Evolutionary conservation across 2,797 vertebrate species (phyloP).

Genomic region (Halcyon leucocephala): DNA sequence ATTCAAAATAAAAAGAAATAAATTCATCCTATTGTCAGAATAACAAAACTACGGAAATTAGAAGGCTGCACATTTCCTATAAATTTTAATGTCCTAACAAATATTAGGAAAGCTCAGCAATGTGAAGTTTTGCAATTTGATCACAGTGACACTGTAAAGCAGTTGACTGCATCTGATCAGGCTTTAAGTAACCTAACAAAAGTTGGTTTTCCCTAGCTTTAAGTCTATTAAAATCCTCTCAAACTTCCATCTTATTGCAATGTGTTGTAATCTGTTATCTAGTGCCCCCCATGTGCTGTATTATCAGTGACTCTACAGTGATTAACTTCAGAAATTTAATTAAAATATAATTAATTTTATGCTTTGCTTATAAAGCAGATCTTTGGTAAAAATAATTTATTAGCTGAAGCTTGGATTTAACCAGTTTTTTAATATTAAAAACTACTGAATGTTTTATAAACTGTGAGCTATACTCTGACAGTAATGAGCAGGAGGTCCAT

Average conservation of each 20-base stretch:
- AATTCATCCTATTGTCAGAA: background rate
- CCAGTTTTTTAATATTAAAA: background rate
- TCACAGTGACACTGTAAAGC: background rate
- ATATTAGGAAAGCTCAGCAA: background rate
- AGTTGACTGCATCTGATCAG: background rate
- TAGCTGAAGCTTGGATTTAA: background rate
- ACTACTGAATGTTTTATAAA: background rate
- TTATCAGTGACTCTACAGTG: background rate
- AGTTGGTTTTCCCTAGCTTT: background rate
- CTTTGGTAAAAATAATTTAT: conserved; percentile 4
- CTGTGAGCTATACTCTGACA: background rate
- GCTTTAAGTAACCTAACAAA: background rate
- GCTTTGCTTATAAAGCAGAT: conserved; percentile 25
- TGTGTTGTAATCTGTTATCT: background rate
- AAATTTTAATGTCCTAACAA: background rate
- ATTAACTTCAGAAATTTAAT: conserved; percentile 37
- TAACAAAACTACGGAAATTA: background rate
- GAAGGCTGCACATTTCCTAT: background rate
- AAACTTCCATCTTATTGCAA: background rate
- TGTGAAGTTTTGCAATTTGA: background rate
- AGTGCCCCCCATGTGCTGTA: background rate
- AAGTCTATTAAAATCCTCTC: background rate
- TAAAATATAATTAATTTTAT: conserved; percentile 59
- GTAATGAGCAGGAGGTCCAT: background rate
- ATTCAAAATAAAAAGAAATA: background rate